Evolutionary conservation across 2,797 vertebrate species (phyloP), one percentile per base, ranked within the genome.

Genomic region (Leontopithecus rosalia): DNA sequence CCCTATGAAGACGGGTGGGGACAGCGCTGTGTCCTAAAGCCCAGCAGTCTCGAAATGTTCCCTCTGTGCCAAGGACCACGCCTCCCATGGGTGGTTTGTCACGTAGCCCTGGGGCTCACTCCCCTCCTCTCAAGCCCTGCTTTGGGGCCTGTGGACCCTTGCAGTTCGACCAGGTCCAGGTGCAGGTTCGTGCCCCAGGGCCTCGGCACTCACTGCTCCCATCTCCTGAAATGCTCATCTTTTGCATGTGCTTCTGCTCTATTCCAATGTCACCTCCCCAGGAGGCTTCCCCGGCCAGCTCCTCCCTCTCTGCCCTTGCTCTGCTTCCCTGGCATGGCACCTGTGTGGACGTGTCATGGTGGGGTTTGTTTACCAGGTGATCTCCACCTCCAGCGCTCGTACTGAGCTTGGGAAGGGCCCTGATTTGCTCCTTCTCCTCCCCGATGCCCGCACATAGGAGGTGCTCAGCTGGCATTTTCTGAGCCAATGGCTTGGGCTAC

Each of bases 71-170:
- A 19, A 10, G 33, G 39, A 26, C 12, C 5, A 7, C 4, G 12
- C 17, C 10, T 7, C 3, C 1, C 0, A 2, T 50, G 85, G 89
- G 80, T 26, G 12, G 11, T 22, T 9, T 12, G 52, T 24, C 26
- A 22, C 0, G 0, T 0, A 0, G 17, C 6, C 0, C 61, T 12
- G 28, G 1, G 39, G 3, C 50, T 61, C 1, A 11, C 10, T 11
- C 12, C n/a, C 14, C 39, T 20, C n/a, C 26, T 17, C 15, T 4
- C 8, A 0, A 19, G 14, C 15, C 50, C 0, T 4, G 11, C 93
- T 22, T 24, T 55, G 2, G 70, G 73, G 3, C 2, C 33, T 26
- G 72, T 20, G 10, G 10, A 39, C 20, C 30, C 30, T 36, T 0
- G 28, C 7, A 19, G 7, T 6, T 22, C 43, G 58, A 33, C 1